Conservation (phyloP, 1,140 invertebrate genomes). For the Matsumurasca onukii region DNA sequence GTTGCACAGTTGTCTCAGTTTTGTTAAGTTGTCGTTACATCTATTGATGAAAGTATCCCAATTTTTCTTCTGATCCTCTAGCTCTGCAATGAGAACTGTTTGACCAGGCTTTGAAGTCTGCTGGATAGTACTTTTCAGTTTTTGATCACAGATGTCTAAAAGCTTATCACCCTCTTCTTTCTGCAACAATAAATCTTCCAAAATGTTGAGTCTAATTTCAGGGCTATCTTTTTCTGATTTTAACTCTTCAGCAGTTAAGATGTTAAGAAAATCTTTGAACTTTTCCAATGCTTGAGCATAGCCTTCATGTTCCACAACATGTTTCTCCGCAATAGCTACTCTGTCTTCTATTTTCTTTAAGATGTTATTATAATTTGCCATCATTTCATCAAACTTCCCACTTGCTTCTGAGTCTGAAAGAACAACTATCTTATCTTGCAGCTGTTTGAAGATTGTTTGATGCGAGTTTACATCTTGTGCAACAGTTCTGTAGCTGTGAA, state of each 20-base stretch:
- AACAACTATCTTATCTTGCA: conserved; percentile 71
- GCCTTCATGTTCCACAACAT: conserved; percentile 78
- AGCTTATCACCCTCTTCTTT: conserved; percentile 71
- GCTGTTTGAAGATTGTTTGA: conserved; percentile 72
- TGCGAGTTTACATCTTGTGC: conserved; percentile 82
- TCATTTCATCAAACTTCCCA: conserved; percentile 65
- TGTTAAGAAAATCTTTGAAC: conserved; percentile 70
- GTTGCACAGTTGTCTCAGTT: conserved; percentile 67
- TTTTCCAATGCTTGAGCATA: conserved; percentile 76
- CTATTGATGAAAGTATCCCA: conserved; percentile 78
- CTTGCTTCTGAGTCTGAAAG: conserved; percentile 74
- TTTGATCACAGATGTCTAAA: conserved; percentile 67
- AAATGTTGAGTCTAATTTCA: conserved; percentile 68
- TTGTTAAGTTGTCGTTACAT: conserved; percentile 65
- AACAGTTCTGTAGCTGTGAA: conserved; percentile 72
- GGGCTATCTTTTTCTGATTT: conserved; percentile 71
- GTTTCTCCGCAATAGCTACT: conserved; percentile 65
- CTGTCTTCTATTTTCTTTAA: conserved; percentile 65
- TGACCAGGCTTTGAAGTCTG: conserved; percentile 82
- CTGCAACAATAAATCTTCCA: conserved; percentile 73
- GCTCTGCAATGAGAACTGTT: conserved; percentile 67
- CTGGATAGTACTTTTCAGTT: conserved; percentile 69
- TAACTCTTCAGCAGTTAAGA: conserved; percentile 66
- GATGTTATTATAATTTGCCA: conserved; percentile 67
- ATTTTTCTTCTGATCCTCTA: conserved; percentile 69